Percentiles rank a stretch among this genome's conserved stretches.
Conservation (phyloP, 2,888 invertebrate species). For the Frankliniella fusca region DNA sequence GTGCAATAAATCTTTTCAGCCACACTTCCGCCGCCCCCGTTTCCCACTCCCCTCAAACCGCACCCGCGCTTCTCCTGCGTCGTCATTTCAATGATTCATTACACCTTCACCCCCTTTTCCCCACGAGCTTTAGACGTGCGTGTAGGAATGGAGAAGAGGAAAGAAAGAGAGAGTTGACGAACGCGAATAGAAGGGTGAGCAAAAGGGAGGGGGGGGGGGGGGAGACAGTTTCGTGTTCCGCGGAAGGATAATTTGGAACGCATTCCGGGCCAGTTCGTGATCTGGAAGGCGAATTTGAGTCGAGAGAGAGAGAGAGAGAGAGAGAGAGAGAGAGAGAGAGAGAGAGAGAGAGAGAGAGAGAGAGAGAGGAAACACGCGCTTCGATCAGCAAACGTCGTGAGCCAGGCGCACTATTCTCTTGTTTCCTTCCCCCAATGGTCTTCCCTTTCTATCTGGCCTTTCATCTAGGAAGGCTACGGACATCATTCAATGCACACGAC, state of each 20-base stretch:
- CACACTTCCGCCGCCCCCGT: neutral
- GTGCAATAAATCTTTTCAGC: slow-evolving; percentile 1
- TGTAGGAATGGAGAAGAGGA: neutral
- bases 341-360: neutral
- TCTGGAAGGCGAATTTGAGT: slow-evolving; percentile 15
- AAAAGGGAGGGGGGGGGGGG: neutral
- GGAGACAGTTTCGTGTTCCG: neutral
- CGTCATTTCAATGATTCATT: slow-evolving; percentile 25
- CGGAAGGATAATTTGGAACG: slow-evolving; percentile 1
- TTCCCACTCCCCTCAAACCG: neutral
- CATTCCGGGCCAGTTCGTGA: slow-evolving; percentile 15
- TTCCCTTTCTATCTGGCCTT: too few relatives aligned
- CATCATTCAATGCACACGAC: neutral
- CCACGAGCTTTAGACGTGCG: neutral
- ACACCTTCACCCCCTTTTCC: neutral
- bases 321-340: neutral
- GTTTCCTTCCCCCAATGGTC: too few relatives aligned
- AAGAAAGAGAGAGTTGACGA: neutral
- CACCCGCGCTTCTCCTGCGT: neutral
- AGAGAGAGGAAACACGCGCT: neutral
- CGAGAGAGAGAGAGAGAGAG: neutral
- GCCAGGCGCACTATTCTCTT: too few relatives aligned
- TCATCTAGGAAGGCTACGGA: too few relatives aligned
- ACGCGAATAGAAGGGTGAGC: neutral
- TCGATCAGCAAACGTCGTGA: slow-evolving; percentile 14